Conservation (phyloP, 2,113 vertebrate genomes). For the Dendropsophus ebraccatus region DNA sequence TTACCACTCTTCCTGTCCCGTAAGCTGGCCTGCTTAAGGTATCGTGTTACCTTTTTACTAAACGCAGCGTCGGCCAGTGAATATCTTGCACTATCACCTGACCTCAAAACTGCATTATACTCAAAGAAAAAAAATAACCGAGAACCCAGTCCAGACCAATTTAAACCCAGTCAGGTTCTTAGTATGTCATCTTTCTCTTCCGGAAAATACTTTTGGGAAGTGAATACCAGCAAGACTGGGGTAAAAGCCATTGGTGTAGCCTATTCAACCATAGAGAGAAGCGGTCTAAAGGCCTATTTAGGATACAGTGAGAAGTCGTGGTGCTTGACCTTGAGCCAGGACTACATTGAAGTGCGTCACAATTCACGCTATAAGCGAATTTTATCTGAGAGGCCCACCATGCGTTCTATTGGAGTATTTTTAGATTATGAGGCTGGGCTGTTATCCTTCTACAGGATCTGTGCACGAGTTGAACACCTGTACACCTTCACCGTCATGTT, state of each 20-base stretch:
- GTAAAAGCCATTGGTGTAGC: background rate
- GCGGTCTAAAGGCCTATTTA: background rate
- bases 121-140: background rate
- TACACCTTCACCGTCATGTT: background rate
- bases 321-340: background rate
- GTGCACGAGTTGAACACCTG: background rate
- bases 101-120: background rate
- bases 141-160: background rate
- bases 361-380: background rate
- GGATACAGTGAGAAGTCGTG: constrained; percentile 5
- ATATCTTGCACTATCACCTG: background rate
- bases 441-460: background rate
- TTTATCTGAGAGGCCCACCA: background rate
- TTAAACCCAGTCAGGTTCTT: background rate
- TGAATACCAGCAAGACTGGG: background rate
- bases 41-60: background rate
- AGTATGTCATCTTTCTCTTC: background rate
- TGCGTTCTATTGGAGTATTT: background rate
- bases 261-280: background rate
- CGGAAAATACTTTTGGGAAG: constrained; percentile 6
- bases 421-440: background rate
- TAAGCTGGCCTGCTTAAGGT: background rate
- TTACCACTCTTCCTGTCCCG: background rate
- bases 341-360: background rate
- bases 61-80: background rate